These are phyloP conservation scores for Tachyglossus aculeatus DNA, from an alignment of 2,797 vertebrate genomes.

Conservation along the genomic window DNA sequence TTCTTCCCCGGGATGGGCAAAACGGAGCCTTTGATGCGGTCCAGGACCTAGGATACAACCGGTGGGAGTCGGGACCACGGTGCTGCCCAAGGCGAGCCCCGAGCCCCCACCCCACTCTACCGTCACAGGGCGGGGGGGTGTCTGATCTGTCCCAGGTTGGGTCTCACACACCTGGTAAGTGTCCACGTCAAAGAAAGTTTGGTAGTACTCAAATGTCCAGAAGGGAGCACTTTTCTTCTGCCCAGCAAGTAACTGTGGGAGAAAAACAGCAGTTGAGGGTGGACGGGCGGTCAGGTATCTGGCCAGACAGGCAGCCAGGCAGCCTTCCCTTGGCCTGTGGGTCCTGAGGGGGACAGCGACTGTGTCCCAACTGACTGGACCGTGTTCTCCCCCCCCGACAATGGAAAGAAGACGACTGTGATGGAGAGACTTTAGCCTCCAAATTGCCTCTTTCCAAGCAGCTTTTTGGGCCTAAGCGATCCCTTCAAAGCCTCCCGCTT, in stretches of 20 bases:
- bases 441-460: not conserved
- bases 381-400: not conserved
- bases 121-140: no score
- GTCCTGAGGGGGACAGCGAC: no score
- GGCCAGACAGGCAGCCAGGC: not conserved
- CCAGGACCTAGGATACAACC: conserved; percentile 81
- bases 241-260: conserved; percentile 85
- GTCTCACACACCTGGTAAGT: conserved; percentile 84
- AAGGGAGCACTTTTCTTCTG: conserved; percentile 90
- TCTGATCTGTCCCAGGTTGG: no score
- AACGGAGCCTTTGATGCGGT: conserved; percentile 92
- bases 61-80: not conserved
- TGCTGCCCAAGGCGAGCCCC: not conserved
- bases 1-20: conserved; percentile 93
- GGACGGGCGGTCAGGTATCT: no score
- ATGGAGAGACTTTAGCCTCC: not conserved
- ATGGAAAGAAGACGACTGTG: not conserved
- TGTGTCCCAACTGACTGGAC: not conserved
- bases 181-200: conserved; percentile 93
- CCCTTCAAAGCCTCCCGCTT: not conserved
- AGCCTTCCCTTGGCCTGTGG: no score
- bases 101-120: not conserved
- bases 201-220: conserved; percentile 98
- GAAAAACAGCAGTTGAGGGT: conserved; percentile 1
- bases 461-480: not conserved